These are phyloP conservation scores for Nemurella pictetii DNA, from an alignment of 2,888 invertebrate genomes.

Conservation along the genomic window DNA sequence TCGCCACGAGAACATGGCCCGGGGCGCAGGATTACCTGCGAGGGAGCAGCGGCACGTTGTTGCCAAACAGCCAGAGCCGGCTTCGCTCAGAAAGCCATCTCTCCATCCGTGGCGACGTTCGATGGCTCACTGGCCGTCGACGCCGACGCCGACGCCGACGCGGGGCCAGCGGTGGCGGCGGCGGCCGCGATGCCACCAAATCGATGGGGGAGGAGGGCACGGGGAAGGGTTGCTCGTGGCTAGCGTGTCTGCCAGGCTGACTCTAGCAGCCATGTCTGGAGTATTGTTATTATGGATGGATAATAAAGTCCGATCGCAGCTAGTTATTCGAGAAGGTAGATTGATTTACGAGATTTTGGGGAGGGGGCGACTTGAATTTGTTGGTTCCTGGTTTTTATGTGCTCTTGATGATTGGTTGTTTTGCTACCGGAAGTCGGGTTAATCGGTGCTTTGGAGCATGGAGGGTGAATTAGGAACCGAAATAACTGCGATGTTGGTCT, in stretches of 20 bases:
- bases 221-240: too few species aligned
- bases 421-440: too few species aligned
- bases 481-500: too few species aligned
- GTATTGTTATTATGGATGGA: too few species aligned
- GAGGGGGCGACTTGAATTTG: neutral
- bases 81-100: constrained; percentile 87
- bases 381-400: neutral
- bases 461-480: too few species aligned
- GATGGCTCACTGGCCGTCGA: neutral
- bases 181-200: neutral
- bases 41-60: constrained; percentile 81
- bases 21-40: constrained; percentile 64
- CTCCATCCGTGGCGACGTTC: constrained; percentile 66
- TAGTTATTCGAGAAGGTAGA: neutral
- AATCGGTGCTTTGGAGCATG: too few species aligned
- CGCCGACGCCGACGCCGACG: neutral
- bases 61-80: constrained; percentile 87
- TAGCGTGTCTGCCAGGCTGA: too few species aligned
- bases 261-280: too few species aligned
- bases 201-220: neutral
- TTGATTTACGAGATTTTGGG: neutral
- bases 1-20: constrained; percentile 28
- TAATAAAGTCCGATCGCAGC: too few species aligned
- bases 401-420: too few species aligned
- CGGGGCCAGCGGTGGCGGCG: constrained; percentile 1